These are phyloP conservation scores for Athetis lepigone DNA, from an alignment of 2,888 invertebrate genomes.

Conservation along the genomic window DNA sequence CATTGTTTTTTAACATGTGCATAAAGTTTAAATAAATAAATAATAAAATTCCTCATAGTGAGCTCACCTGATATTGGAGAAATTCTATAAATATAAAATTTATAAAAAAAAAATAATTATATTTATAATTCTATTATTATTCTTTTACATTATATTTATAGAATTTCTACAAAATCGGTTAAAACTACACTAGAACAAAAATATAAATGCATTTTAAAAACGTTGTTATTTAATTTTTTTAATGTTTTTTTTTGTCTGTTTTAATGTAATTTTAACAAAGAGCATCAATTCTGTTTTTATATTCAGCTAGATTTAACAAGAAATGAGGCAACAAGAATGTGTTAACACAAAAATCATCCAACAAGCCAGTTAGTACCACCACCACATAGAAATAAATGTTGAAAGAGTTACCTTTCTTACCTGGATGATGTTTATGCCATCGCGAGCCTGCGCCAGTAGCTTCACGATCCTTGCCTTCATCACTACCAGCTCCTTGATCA, in stretches of 20 bases:
- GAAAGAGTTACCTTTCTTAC: conserved; percentile 84
- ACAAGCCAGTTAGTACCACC: conserved; percentile 29
- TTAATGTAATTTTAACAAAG: too few species aligned
- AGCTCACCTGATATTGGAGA: too few species aligned
- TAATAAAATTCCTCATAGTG: too few species aligned
- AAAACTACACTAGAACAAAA: background rate
- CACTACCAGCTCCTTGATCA: conserved; percentile 89
- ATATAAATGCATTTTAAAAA: background rate
- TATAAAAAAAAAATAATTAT: too few species aligned
- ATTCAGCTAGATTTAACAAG: background rate
- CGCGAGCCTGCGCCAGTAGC: conserved; percentile 92
- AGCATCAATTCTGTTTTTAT: background rate
- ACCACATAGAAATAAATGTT: conserved; percentile 26
- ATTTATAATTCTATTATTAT: too few species aligned
- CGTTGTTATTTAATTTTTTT: background rate
- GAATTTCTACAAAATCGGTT: background rate
- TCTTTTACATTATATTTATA: background rate
- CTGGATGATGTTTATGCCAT: conserved; percentile 91
- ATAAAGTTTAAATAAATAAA: too few species aligned
- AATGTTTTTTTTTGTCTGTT: too few species aligned
- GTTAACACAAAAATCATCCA: conserved; percentile 12
- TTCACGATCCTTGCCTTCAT: conserved; percentile 92
- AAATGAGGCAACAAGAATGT: conserved; percentile 4
- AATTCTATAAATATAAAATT: too few species aligned
- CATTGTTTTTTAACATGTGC: too few species aligned